A percentile compares a stretch with the other conserved stretches of the same genome.
Conservation (phyloP, 2,888 invertebrate species). For the Coleophora flavipennella region DNA sequence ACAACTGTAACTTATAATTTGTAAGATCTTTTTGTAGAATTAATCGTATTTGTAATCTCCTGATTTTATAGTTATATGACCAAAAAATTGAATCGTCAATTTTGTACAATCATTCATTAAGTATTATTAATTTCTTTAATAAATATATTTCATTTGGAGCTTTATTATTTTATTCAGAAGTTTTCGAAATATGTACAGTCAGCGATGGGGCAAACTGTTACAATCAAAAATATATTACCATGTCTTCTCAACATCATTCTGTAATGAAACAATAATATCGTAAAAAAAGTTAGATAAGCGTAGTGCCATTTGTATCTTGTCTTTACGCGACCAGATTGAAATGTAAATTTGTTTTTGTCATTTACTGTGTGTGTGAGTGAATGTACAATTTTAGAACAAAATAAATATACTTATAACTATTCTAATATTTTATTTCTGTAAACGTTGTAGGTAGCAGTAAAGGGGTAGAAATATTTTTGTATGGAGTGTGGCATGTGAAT, state of each 20-base stretch:
- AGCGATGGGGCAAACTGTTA: too few relatives aligned
- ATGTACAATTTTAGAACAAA: slow-evolving; percentile 68
- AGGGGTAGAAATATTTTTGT: too few relatives aligned
- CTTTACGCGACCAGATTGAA: slow-evolving; percentile 33
- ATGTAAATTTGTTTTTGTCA: slow-evolving; percentile 31
- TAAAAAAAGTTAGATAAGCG: slow-evolving; percentile 14
- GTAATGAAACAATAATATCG: slow-evolving; percentile 6
- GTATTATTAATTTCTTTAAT: slow-evolving; percentile 70
- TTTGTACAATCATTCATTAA: slow-evolving; percentile 48
- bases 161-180: slow-evolving; percentile 6
- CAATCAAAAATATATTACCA: too few relatives aligned
- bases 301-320: slow-evolving; percentile 38
- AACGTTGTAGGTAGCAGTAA: too few relatives aligned
- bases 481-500: too few relatives aligned
- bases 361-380: slow-evolving; percentile 65
- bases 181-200: too few relatives aligned
- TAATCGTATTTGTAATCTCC: slow-evolving; percentile 64
- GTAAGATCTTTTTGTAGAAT: slow-evolving; percentile 64
- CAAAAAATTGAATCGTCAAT: slow-evolving; percentile 39
- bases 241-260: slow-evolving; percentile 2
- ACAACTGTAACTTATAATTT: slow-evolving; percentile 67
- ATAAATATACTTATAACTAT: slow-evolving; percentile 35
- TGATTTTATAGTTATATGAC: slow-evolving; percentile 31
- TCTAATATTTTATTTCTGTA: background rate
- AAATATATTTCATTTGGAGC: slow-evolving; percentile 41